Evolutionary conservation across 2,113 vertebrate genomes (phyloP), one percentile per base, ranked within the genome.

Genomic region (Leuciscus idus): DNA sequence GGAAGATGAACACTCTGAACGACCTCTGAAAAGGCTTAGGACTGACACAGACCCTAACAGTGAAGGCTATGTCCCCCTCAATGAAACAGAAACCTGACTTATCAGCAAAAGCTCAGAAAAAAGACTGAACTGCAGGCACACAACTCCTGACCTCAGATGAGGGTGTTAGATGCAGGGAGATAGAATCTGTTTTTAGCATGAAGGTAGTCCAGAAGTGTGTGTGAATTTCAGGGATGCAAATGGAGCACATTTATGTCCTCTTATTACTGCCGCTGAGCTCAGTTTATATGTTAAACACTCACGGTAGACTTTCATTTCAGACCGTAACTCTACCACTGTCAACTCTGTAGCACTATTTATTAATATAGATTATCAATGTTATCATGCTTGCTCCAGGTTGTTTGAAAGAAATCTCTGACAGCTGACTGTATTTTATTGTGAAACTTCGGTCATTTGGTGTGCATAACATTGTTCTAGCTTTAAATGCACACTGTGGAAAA

Each of bases 1-100:
- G 85, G 90, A 91, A 46, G 95, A 96, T n/a, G 95, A 96, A 0
- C 94, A 89, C 87, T 91, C 23, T 0, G 96, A 96, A 82, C 94
- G 94, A 78, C 93, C 95, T 59, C 84, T 94, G 55, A 97, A 97
- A 86, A 96, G 94, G 36, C 93, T 93, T n/a, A 95, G 95, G 87
- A 89, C 95, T 0, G 95, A 95, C 90, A 94, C 95, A 75, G 88
- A 90, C 3, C 46, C 70, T 33, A 74, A 43, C 26, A 79, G 52
- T 13, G 57, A 81, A 43, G 48, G 61, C 26, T 33, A 39, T 72
- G 64, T 75, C 57, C 17, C 48, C 2, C 57, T 11, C 57, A 83
- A 30, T 28, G 61, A 62, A 33, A 39, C 74, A 33, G 68, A 82
- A 48, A 48, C 64, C 17, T 89, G 82, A 83, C 23, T 39, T 15